Base-by-base conservation (phyloP, 1,140 invertebrate genomes). In the Drosophila nasuta region DNA sequence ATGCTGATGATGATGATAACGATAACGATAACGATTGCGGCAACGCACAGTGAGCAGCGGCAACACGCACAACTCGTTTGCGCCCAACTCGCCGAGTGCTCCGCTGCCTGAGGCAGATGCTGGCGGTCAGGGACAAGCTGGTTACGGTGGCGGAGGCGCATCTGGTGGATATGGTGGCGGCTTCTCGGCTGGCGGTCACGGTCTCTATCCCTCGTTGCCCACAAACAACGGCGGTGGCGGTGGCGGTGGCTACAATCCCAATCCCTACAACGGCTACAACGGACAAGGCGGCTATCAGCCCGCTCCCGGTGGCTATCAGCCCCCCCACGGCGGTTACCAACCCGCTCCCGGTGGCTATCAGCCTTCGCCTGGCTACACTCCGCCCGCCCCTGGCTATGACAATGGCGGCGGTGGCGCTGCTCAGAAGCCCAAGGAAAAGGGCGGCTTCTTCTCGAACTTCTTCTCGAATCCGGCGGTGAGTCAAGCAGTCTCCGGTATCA, bases 361-460 rank as follows among this genome's bases (percentile, higher is more conserved):
- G 30, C 86, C 87, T 3, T 33, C 25, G 20, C 81, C 77, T 35
- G 83, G 89, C 69, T 91, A 91, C 54, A 89, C 82, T 1, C 81
- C 82, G 7, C 76, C 79, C 11, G 81, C 79, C 2, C 81, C 77
- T 35, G 91, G 91, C 35, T 90, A 91, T 46, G 83, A 83, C 3
- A 75, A 79, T 49, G 75, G 69, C 0, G 77, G 80, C 10, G 75
- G 71, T 20, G 64, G 78, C 15, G 71, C 49, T 30, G 70, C 48
- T 8, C 87, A 91, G 10, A 90, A 92, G 52, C 87, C 82, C 10
- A 92, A 91, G 54, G 91, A 92, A 49, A 92, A 92, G 66, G 91
- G 91, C 66, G 91, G 91, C 58, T 92, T 92, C 78, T 91, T 92
- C 67, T 92, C 91, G 38, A 91, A 78, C 52, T 91, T 92, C 68